These are phyloP conservation scores for Forpus xanthops DNA, from an alignment of 2,797 vertebrate species.

Conservation along the genomic window DNA sequence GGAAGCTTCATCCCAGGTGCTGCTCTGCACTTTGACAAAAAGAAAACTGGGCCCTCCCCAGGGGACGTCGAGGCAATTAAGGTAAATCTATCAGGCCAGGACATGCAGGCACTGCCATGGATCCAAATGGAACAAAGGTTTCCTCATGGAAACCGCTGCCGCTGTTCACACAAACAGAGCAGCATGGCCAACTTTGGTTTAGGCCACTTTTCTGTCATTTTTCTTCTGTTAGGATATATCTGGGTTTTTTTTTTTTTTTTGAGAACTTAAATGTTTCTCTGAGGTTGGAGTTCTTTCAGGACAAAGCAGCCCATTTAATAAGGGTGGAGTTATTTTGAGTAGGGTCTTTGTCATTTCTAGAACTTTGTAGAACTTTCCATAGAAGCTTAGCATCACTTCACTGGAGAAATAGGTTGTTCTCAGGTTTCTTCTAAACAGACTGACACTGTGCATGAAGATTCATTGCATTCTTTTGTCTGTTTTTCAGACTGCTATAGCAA, in stretches of 20 bases:
- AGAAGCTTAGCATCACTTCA: not conserved
- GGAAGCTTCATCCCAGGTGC: conserved; percentile 90
- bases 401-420: not conserved
- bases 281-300: not conserved
- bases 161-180: not conserved
- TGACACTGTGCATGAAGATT: not conserved
- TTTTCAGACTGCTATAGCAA: conserved; percentile 89
- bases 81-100: conserved; percentile 70
- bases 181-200: not conserved
- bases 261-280: not conserved
- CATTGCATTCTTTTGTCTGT: not conserved
- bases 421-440: not conserved
- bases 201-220: not conserved
- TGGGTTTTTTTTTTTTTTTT: not conserved
- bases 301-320: not conserved
- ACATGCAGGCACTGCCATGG: fast-evolving
- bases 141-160: not conserved
- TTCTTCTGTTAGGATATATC: not conserved
- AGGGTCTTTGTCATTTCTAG: not conserved
- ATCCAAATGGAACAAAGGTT: not conserved
- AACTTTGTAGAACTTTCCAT: fast-evolving
- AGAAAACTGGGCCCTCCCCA: conserved; percentile 87
- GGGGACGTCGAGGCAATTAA: conserved; percentile 97
- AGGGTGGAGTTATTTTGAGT: not conserved
- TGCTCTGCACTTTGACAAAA: conserved; percentile 87